phyloP scores from a whole-genome alignment of 2,113 vertebrate species.

The Jacana jacana region DNA sequence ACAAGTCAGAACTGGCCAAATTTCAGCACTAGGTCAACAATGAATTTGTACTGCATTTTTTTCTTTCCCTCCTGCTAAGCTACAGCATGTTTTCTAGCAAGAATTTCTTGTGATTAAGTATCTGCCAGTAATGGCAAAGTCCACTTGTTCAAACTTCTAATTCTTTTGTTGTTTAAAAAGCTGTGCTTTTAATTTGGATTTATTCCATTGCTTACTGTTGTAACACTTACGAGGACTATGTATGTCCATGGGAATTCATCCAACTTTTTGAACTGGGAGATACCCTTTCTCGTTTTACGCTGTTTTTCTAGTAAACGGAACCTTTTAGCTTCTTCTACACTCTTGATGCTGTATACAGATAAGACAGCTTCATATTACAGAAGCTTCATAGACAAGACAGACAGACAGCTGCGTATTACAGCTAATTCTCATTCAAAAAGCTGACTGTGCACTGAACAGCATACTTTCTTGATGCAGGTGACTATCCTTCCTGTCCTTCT shows the following conservation, averaged over 20 bases:
- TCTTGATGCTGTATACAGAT: not conserved
- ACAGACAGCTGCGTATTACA: not conserved
- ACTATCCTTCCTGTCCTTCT: not conserved
- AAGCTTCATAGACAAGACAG: no score
- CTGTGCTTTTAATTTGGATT: not conserved
- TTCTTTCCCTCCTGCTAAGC: not conserved
- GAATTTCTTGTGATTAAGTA: not conserved
- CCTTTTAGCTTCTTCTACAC: not conserved
- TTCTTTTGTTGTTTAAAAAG: not conserved
- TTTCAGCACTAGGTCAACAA: not conserved
- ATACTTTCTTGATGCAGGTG: not conserved
- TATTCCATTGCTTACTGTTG: not conserved
- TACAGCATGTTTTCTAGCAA: not conserved
- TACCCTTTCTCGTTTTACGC: not conserved
- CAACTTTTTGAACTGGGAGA: not conserved
- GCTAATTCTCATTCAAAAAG: not conserved
- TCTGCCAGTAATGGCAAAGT: not conserved
- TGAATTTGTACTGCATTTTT: not conserved
- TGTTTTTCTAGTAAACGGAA: not conserved
- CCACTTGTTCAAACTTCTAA: not conserved
- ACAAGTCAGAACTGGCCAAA: not conserved
- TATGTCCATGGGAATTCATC: not conserved
- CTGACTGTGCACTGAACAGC: not conserved
- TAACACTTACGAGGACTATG: not conserved
- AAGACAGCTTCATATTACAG: not conserved